Evolutionary conservation across 2,113 vertebrate genomes (phyloP).

Genomic region (Felis catus): DNA sequence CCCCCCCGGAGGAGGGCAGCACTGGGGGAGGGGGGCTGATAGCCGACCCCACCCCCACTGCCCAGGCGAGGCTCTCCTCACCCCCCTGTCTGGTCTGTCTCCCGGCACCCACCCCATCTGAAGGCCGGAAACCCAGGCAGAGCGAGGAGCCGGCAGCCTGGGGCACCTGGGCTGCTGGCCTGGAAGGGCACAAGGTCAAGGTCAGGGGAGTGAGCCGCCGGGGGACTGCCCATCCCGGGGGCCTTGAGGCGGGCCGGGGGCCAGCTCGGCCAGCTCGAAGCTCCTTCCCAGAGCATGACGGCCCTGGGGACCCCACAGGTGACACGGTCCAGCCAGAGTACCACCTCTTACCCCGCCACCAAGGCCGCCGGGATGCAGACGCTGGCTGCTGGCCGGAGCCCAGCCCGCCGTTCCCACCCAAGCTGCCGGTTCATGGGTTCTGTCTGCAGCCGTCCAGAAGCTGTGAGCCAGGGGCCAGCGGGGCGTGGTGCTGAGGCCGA

Average conservation of each 20-base stretch:
- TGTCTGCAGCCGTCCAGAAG: neutral
- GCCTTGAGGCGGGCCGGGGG: neutral
- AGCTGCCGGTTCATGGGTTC: rapidly evolving
- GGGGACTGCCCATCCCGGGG: neutral
- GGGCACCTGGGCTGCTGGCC: neutral
- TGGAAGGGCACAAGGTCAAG: neutral
- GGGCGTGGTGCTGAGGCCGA: too few relatives aligned
- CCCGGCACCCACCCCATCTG: neutral
- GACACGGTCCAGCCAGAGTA: neutral
- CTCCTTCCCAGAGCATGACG: neutral
- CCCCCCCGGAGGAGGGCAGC: neutral
- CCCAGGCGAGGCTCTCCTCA: neutral
- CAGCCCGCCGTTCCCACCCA: neutral
- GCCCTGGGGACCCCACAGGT: neutral
- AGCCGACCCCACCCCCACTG: neutral
- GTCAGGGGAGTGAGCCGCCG: neutral
- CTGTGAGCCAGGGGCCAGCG: neutral
- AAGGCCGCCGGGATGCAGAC: neutral
- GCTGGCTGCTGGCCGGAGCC: neutral
- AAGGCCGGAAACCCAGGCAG: neutral
- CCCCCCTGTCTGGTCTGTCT: neutral
- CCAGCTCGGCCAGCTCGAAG: neutral
- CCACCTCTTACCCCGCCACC: rapidly evolving
- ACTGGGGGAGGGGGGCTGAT: neutral
- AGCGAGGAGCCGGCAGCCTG: neutral